Evolutionary conservation across 2,113 vertebrate genomes (phyloP).

Genomic region (Sorex fumeus): DNA sequence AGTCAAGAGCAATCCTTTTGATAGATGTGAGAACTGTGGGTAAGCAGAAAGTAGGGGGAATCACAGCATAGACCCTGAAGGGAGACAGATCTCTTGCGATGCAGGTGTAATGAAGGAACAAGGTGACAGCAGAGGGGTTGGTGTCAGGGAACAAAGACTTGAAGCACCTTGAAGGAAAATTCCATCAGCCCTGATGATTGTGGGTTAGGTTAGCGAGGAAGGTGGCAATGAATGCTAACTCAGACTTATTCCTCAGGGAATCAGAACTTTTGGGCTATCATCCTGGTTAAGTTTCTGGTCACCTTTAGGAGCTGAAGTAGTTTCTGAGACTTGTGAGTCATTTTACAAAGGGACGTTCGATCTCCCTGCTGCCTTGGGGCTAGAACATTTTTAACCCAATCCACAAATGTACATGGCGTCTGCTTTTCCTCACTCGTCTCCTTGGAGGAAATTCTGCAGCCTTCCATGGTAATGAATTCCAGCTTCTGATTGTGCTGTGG

Average conservation of each 20-base stretch:
- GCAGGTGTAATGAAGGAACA: background rate
- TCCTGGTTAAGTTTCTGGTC: background rate
- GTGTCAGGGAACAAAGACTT: conserved; percentile 21
- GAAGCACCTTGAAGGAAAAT: conserved; percentile 74
- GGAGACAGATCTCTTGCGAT: background rate
- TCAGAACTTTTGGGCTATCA: background rate
- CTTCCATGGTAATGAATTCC: conserved; percentile 76
- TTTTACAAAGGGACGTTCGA: conserved; percentile 56
- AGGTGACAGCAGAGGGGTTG: conserved; percentile 4
- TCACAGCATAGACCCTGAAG: background rate
- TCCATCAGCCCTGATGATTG: conserved; percentile 51
- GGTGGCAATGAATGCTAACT: conserved; percentile 28
- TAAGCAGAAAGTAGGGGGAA: background rate
- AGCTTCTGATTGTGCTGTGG: conserved; percentile 57
- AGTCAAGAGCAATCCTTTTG: background rate
- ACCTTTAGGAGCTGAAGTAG: conserved; percentile 10
- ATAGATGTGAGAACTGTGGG: background rate
- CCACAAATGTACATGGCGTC: conserved; percentile 58
- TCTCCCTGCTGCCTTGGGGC: conserved; percentile 29
- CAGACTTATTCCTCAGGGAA: conserved; percentile 27
- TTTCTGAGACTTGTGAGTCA: conserved; percentile 30
- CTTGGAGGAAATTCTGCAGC: conserved; percentile 75
- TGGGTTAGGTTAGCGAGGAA: conserved; percentile 43
- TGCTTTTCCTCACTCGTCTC: conserved; percentile 75
- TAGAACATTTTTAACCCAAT: conserved; percentile 69